Evolutionary conservation across 2,797 vertebrate genomes (phyloP).

Genomic region (Channa striata): DNA sequence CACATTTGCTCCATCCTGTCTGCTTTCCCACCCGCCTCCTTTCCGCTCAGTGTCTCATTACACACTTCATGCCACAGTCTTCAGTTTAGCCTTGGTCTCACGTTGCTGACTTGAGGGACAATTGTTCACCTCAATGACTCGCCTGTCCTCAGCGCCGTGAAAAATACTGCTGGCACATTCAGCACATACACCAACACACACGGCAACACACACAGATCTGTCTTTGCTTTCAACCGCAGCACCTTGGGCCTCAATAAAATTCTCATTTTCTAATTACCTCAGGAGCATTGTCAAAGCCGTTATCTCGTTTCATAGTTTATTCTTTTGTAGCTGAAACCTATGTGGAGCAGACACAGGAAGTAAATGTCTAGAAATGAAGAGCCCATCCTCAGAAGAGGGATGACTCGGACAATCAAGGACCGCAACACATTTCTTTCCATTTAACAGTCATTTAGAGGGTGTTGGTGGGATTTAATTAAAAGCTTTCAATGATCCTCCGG

Average conservation of each 20-base stretch:
- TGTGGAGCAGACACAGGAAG: background rate
- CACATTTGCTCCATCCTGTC: conserved; percentile 9
- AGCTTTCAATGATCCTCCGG: conserved; percentile 25
- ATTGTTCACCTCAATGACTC: background rate
- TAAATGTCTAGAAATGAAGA: conserved; percentile 4
- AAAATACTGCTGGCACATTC: conserved; percentile 20
- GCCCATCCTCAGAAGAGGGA: conserved; percentile 12
- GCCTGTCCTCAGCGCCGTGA: background rate
- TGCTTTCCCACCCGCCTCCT: background rate
- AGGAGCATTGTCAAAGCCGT: background rate
- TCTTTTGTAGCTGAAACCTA: too few species aligned
- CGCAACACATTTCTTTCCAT: conserved; percentile 16
- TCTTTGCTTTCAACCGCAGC: conserved; percentile 5
- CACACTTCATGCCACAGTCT: conserved; percentile 6
- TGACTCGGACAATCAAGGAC: conserved; percentile 8
- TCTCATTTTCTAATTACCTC: background rate
- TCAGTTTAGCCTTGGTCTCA: conserved; percentile 26
- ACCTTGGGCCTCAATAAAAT: conserved; percentile 13
- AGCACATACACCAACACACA: background rate
- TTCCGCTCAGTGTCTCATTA: conserved; percentile 46
- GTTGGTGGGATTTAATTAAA: conserved; percentile 57
- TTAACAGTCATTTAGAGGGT: conserved; percentile 22
- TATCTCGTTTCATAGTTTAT: conserved; percentile 28
- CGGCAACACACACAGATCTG: background rate
- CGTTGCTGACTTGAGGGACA: conserved; percentile 31